These are phyloP conservation scores for Didymodactylos carnosus DNA, from an alignment of 2,888 invertebrate species.

Conservation along the genomic window DNA sequence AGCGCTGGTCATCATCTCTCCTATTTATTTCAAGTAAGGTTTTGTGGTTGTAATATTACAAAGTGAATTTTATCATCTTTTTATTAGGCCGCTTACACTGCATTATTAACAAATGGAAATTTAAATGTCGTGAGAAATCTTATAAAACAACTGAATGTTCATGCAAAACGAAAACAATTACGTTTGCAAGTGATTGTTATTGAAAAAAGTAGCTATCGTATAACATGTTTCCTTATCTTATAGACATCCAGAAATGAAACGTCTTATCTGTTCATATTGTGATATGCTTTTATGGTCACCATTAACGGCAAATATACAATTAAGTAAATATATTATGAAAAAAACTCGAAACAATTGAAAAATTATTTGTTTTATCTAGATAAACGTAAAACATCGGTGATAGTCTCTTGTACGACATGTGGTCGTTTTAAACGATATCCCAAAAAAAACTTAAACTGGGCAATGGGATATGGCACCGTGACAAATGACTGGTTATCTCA, in stretches of 20 bases:
- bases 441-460: not conserved
- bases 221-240: not conserved
- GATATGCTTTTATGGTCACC: not conserved
- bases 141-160: not conserved
- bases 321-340: not conserved
- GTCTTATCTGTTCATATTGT: not conserved
- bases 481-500: not conserved
- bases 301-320: not conserved
- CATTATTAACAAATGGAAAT: not conserved
- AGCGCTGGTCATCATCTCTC: not conserved
- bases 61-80: not conserved
- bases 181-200: not conserved
- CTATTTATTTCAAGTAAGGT: not conserved
- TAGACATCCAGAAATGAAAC: slow-evolving; percentile 1
- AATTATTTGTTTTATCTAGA: not conserved
- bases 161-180: not conserved
- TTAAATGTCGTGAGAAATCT: not conserved
- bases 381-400: not conserved
- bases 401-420: not conserved
- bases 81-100: not conserved
- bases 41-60: no score
- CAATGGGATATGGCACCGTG: not conserved
- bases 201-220: no score
- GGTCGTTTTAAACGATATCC: not conserved
- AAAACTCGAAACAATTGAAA: not conserved